Conservation (phyloP, 2,888 invertebrate genomes). For the Heterodera filipjevi region DNA sequence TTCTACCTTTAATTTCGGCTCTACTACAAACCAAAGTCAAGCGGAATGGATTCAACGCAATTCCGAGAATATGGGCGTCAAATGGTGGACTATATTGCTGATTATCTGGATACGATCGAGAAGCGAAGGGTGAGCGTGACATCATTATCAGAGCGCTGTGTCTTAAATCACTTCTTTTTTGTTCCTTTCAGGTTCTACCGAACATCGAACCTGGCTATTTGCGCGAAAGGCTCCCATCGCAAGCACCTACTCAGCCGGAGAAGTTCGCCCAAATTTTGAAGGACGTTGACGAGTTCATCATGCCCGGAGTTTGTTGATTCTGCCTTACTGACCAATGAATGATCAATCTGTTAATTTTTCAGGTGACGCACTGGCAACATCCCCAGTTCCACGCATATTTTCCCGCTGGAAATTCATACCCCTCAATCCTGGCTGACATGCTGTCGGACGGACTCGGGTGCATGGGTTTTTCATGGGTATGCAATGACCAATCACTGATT, state of each 20-base stretch:
- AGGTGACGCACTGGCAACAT: slow-evolving; percentile 96
- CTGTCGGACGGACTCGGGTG: slow-evolving; percentile 92
- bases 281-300: slow-evolving; percentile 83
- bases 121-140: slow-evolving; percentile 72
- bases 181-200: slow-evolving; percentile 74
- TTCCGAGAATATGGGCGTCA: slow-evolving; percentile 74
- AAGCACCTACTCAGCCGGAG: slow-evolving; percentile 82
- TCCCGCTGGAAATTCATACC: slow-evolving; percentile 95
- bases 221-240: slow-evolving; percentile 77
- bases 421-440: slow-evolving; percentile 96
- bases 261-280: slow-evolving; percentile 83
- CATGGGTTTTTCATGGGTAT: slow-evolving; percentile 97
- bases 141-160: background rate
- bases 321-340: too few species aligned
- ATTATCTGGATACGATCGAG: slow-evolving; percentile 83
- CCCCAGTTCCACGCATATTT: slow-evolving; percentile 98
- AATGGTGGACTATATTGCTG: slow-evolving; percentile 85
- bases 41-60: slow-evolving; percentile 56
- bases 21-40: too few species aligned
- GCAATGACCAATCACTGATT: too few species aligned
- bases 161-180: background rate
- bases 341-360: too few species aligned
- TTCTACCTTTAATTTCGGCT: too few species aligned
- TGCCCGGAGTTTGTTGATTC: slow-evolving; percentile 80
- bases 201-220: slow-evolving; percentile 86